Evolutionary conservation across 2,113 vertebrate species (phyloP).

Genomic region (Ploceus nigricollis): DNA sequence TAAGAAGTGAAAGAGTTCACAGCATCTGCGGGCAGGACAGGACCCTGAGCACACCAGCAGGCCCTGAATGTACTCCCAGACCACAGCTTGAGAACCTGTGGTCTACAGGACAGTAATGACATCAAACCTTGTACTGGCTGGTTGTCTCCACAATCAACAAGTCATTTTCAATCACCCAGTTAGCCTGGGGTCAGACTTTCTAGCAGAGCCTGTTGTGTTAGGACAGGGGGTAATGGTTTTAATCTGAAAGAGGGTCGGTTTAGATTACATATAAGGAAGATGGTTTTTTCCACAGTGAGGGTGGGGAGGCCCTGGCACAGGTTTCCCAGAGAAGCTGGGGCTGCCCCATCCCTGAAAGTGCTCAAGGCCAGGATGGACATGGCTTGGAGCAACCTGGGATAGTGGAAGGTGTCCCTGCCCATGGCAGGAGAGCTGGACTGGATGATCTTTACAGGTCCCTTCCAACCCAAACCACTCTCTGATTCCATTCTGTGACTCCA

Average conservation of each 20-base stretch:
- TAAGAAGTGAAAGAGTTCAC: not conserved
- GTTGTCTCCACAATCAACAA: not conserved
- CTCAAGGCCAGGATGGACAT: fast-evolving
- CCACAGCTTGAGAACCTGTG: not conserved
- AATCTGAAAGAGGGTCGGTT: not conserved
- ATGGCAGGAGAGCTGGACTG: not conserved
- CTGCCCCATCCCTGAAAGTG: not conserved
- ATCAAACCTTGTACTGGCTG: not conserved
- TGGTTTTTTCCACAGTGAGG: fast-evolving
- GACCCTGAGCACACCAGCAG: not conserved
- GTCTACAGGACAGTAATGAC: fast-evolving
- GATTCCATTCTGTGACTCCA: not conserved
- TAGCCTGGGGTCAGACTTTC: not conserved
- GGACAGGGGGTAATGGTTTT: not conserved
- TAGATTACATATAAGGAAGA: not conserved
- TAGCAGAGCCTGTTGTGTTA: not conserved
- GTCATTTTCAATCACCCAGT: not conserved
- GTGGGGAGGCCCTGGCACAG: not conserved
- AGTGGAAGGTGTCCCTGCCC: not conserved
- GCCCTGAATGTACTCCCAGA: fast-evolving
- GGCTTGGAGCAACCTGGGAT: fast-evolving
- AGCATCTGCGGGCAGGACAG: not conserved
- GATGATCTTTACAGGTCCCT: not conserved
- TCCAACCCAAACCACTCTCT: not conserved
- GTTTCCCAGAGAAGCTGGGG: not conserved